Evolutionary conservation across 2,888 invertebrate genomes (phyloP).

Genomic region (Acronicta aceris): DNA sequence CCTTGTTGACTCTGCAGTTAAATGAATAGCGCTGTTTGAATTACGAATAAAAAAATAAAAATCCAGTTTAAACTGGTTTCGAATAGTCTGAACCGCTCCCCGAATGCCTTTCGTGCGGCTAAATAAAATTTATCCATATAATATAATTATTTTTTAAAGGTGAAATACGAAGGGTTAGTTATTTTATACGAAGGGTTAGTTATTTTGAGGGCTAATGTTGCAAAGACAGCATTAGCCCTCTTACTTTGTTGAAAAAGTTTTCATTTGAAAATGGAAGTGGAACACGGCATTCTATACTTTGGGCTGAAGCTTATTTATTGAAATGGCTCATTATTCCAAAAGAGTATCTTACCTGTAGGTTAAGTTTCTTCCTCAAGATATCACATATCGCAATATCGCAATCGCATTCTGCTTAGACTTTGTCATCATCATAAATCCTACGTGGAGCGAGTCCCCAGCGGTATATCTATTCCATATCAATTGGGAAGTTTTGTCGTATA

Average conservation of each 20-base stretch:
- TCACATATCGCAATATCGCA: too few relatives aligned
- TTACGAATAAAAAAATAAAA: conserved; percentile 49
- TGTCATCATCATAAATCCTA: neutral
- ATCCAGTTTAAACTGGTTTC: conserved; percentile 18
- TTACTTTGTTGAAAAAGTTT: conserved; percentile 17
- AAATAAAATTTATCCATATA: conserved; percentile 22
- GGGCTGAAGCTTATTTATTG: neutral
- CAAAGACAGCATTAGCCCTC: too few relatives aligned
- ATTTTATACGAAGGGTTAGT: conserved; percentile 26
- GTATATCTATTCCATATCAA: conserved; percentile 10
- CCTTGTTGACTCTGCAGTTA: conserved; percentile 61
- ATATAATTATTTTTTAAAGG: too few relatives aligned
- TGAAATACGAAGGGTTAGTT: conserved; percentile 24
- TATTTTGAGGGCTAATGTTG: conserved; percentile 25
- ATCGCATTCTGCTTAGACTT: neutral
- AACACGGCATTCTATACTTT: conserved; percentile 28
- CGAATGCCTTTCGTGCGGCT: conserved; percentile 19
- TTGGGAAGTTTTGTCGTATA: conserved; percentile 17
- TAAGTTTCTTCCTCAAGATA: too few relatives aligned
- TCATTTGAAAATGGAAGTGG: conserved; percentile 12
- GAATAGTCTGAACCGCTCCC: conserved; percentile 10
- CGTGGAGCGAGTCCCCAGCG: conserved; percentile 3
- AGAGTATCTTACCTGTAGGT: too few relatives aligned
- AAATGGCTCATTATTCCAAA: too few relatives aligned
- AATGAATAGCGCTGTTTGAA: conserved; percentile 49